Percentiles rank a stretch among this genome's conserved stretches.
Evolutionary conservation across 1,140 invertebrate species (phyloP).

Genomic region (Papilio polyxenes): DNA sequence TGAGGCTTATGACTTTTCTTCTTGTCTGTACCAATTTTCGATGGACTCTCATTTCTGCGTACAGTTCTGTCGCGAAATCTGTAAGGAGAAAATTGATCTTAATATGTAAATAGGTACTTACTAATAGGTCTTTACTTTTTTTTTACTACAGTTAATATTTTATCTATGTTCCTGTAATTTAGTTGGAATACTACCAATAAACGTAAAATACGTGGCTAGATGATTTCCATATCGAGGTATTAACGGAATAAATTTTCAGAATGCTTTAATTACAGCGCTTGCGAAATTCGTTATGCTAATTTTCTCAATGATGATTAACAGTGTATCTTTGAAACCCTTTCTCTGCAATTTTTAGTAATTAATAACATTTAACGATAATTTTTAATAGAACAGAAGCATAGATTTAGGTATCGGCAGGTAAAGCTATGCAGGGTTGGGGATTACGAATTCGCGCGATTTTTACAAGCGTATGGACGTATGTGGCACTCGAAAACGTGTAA

Average conservation of each 20-base stretch:
- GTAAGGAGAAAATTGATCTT: not conserved
- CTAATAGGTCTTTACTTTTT: not conserved
- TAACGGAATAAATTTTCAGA: not conserved
- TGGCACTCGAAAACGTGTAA: not conserved
- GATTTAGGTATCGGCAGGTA: too few relatives aligned
- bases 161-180: not conserved
- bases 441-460: too few relatives aligned
- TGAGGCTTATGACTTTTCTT: conserved; percentile 17
- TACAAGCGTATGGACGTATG: too few relatives aligned
- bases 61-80: conserved; percentile 17
- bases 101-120: not conserved
- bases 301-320: not conserved
- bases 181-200: not conserved
- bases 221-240: not conserved
- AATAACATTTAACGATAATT: not conserved
- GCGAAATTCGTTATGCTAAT: not conserved
- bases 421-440: too few relatives aligned
- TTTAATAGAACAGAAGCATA: not conserved
- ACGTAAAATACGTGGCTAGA: not conserved
- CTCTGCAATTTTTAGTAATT: not conserved
- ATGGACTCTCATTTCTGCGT: conserved; percentile 24
- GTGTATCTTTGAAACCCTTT: not conserved
- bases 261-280: not conserved
- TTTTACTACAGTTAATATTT: not conserved
- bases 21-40: conserved; percentile 6